Evolutionary conservation across 2,797 vertebrate genomes (phyloP).

Genomic region (Otolemur crassicaudatus): DNA sequence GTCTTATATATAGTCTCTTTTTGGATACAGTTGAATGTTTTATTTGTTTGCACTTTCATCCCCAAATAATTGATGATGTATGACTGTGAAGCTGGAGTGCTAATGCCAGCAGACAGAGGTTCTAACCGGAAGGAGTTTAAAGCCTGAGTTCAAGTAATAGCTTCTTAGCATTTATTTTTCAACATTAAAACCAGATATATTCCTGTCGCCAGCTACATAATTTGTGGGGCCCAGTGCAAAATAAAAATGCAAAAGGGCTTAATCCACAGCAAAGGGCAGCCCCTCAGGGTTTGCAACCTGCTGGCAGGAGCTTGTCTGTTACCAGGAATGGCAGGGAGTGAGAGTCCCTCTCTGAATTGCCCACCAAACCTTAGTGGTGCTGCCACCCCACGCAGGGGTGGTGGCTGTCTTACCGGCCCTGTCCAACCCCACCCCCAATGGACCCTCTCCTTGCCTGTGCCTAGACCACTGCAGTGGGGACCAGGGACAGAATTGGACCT

Average conservation of each 20-base stretch:
- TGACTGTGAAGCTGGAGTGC: constrained; percentile 24
- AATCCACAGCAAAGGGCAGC: background rate
- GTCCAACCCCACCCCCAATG: too few relatives aligned
- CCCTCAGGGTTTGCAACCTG: background rate
- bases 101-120: constrained; percentile 44
- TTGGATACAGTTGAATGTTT: constrained; percentile 42
- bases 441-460: background rate
- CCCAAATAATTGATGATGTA: constrained; percentile 50
- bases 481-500: background rate
- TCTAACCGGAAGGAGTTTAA: constrained; percentile 48
- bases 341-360: background rate
- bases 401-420: background rate
- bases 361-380: background rate
- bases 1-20: constrained; percentile 36
- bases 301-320: background rate
- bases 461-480: background rate
- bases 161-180: constrained; percentile 41
- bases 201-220: background rate
- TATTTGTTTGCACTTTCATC: constrained; percentile 63
- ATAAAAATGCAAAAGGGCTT: background rate
- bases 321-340: background rate
- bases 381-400: background rate
- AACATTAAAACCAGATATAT: constrained; percentile 12
- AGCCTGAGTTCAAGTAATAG: constrained; percentile 27
- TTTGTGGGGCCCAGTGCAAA: background rate